Conservation (phyloP, 2,888 invertebrate genomes). For the Eupsilia transversa region DNA sequence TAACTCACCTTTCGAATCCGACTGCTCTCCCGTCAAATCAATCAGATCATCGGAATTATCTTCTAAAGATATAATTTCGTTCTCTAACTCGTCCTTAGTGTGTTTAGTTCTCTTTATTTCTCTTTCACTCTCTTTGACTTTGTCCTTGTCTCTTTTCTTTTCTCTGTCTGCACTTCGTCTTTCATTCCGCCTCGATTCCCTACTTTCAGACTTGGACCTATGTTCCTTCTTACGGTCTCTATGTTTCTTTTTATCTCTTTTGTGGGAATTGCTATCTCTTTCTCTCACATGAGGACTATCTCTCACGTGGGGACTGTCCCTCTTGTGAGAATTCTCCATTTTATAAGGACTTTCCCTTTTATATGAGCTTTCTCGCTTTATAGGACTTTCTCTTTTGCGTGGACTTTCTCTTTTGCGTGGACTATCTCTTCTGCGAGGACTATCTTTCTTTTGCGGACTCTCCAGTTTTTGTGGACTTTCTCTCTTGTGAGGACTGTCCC, state of each 20-base stretch:
- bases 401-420: constrained; percentile 57
- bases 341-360: constrained; percentile 55
- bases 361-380: constrained; percentile 62
- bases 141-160: constrained; percentile 69
- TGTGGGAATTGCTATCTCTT: constrained; percentile 51
- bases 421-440: constrained; percentile 56
- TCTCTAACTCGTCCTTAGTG: constrained; percentile 77
- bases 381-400: constrained; percentile 51
- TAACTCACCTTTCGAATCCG: constrained; percentile 87
- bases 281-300: constrained; percentile 60
- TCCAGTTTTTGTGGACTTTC: constrained; percentile 62
- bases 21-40: constrained; percentile 90
- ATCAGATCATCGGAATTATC: constrained; percentile 90
- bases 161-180: constrained; percentile 71
- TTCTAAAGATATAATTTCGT: constrained; percentile 85
- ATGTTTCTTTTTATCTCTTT: constrained; percentile 78
- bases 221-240: constrained; percentile 78
- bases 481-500: constrained; percentile 65
- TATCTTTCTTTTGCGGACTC: constrained; percentile 69
- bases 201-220: constrained; percentile 76
- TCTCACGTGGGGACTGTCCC: constrained; percentile 58
- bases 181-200: constrained; percentile 70
- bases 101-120: constrained; percentile 71
- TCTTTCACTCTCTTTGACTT: constrained; percentile 67
- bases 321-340: constrained; percentile 52